Conservation (phyloP, 2,113 vertebrate species). For the Microtus montanus region DNA sequence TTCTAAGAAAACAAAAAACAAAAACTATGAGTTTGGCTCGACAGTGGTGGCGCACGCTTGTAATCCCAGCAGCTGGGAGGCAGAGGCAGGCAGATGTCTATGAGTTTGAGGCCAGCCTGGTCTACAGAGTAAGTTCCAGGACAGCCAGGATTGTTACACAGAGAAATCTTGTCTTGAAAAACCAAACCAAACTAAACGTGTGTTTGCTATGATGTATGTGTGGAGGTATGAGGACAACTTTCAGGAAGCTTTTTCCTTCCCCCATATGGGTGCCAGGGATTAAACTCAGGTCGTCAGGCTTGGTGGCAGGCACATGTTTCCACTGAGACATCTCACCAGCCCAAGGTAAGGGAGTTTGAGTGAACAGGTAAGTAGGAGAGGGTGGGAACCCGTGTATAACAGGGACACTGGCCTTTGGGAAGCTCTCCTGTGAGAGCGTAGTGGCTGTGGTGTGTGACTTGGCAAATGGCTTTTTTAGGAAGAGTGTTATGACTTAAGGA, state of each 20-base stretch:
- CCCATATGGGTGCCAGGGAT: neutral
- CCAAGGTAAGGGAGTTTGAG: neutral
- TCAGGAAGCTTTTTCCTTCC: neutral
- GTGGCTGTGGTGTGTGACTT: neutral
- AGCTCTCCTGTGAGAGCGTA: neutral
- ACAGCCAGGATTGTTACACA: no score
- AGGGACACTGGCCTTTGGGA: neutral
- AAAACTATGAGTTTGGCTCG: neutral
- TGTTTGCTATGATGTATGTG: no score
- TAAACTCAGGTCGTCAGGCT: no score
- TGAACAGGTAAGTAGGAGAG: neutral
- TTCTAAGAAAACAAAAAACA: neutral
- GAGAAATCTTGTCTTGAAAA: no score
- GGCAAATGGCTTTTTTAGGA: constrained; percentile 11
- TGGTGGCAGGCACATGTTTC: neutral
- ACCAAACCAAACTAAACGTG: neutral
- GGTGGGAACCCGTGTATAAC: neutral
- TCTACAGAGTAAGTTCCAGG: no score
- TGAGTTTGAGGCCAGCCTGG: no score
- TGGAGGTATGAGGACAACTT: neutral
- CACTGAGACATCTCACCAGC: neutral
- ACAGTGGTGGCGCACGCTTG: no score
- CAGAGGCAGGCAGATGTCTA: no score
- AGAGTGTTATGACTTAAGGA: neutral
- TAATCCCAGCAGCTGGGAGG: no score